These are phyloP conservation scores for Muscidifurax raptorellus DNA, from an alignment of 1,140 invertebrate genomes.

Conservation along the genomic window DNA sequence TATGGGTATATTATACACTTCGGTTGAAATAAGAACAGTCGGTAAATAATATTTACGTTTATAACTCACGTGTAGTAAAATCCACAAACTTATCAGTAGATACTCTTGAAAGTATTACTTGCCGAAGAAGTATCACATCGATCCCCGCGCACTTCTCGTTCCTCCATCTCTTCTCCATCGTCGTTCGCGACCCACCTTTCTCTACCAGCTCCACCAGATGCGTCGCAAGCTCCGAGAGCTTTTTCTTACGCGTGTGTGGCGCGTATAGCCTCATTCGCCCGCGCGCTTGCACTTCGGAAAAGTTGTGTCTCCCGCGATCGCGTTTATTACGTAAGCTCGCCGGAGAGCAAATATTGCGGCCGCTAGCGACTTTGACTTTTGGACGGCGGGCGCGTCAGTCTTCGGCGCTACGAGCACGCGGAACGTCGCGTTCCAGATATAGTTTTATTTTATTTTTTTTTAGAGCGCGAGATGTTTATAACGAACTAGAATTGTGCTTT, in stretches of 20 bases:
- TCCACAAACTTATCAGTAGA: neutral
- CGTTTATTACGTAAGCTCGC: slow-evolving; percentile 18
- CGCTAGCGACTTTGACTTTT: slow-evolving; percentile 22
- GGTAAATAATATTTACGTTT: neutral
- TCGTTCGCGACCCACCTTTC: slow-evolving; percentile 37
- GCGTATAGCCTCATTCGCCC: slow-evolving; percentile 18
- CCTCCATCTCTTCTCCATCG: neutral
- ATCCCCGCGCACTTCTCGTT: neutral
- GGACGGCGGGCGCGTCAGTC: slow-evolving; percentile 47
- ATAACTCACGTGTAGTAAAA: neutral
- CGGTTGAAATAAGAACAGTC: neutral
- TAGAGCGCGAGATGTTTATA: neutral
- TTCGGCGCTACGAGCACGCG: neutral
- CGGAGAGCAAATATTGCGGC: neutral
- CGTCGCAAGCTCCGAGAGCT: slow-evolving; percentile 13
- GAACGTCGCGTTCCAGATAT: neutral
- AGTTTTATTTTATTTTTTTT: slow-evolving; percentile 33
- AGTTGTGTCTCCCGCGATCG: neutral
- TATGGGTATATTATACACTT: neutral
- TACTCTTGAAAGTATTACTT: neutral
- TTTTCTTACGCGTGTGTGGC: neutral
- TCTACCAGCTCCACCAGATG: neutral
- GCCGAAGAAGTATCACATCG: neutral
- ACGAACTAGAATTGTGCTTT: neutral
- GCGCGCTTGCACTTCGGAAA: slow-evolving; percentile 17